Evolutionary conservation across 2,113 vertebrate species (phyloP), one percentile per base, ranked within the genome.

Genomic region (Charadrius vociferus): DNA sequence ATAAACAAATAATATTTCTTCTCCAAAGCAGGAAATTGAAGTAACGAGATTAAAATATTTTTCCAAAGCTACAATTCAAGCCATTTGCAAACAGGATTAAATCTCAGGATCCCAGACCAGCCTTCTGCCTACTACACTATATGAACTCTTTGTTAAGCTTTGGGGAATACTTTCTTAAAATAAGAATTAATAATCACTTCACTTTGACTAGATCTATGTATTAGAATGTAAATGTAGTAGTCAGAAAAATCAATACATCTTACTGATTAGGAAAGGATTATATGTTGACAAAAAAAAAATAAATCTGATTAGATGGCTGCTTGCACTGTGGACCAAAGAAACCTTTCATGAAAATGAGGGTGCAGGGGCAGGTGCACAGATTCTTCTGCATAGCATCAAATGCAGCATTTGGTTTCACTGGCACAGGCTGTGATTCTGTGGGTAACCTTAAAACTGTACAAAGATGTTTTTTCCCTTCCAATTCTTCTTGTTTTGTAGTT

Each of bases 1-100:
- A 93, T 53, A 95, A 81, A 78, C 45, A 85, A 95, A 68, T 82
- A 70, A 10, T 81, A 80, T 81, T 89, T 77, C 53, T 82, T 91
- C 85, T 95, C 52, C 52, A 86, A 95, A 92, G 72, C 70, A 95
- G 90, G 90, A 97, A 94, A 96, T 63, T 67, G 52, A 95, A 84
- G 37, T 91, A 95, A 95, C 89, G 39, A 96, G 72, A 90, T 95
- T 88, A 90, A 95, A 81, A 62, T 90, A 71, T 84, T 88, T 90
- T 92, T 90, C 55, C 53, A 80, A 93, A 95, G 52, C 59, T 92
- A 94, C 34, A 59, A 34, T 71, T 86, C 68, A 96, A 93, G 55
- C 29, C 22, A 90, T 84, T 81, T 86, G 52, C 80, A 95, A 93
- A 92, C 22, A 93, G 37, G 65, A 97, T 95, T 93, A 96, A 47